Evolutionary conservation across 2,113 vertebrate genomes (phyloP).

Genomic region (Atrichornis clamosus): DNA sequence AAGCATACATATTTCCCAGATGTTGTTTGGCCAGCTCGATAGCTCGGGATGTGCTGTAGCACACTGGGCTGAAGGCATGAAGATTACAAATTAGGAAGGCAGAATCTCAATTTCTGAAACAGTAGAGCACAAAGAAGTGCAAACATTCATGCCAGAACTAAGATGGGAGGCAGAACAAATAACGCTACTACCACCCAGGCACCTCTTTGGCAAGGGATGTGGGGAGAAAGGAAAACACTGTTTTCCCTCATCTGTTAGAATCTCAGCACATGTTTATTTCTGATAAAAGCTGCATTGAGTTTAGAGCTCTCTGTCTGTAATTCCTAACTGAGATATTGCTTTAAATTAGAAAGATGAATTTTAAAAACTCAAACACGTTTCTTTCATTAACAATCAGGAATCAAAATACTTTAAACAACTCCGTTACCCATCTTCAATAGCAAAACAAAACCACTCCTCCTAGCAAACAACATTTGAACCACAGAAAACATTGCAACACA

Average conservation of each 20-base stretch:
- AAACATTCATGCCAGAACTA: not conserved
- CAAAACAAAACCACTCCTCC: not conserved
- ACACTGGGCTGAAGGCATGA: not conserved
- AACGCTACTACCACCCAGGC: not conserved
- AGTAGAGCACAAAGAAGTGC: not conserved
- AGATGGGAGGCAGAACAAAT: not conserved
- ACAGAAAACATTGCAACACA: not conserved
- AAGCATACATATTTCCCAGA: conserved; percentile 29
- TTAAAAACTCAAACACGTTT: not conserved
- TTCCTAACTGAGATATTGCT: not conserved
- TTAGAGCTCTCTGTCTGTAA: not conserved
- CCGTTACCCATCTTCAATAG: not conserved
- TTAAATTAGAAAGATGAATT: not conserved
- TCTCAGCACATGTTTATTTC: not conserved
- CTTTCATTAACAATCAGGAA: not conserved
- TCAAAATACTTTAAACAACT: not conserved
- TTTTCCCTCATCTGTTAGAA: not conserved
- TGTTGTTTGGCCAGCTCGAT: conserved; percentile 27
- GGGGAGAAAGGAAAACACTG: not conserved
- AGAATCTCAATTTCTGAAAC: not conserved
- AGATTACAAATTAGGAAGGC: conserved; percentile 31
- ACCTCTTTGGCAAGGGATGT: not conserved
- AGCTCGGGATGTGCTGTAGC: not conserved
- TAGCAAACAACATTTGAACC: not conserved
- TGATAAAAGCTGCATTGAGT: not conserved